Evolutionary conservation across 2,113 vertebrate genomes (phyloP).

Genomic region (Nibea albiflora): DNA sequence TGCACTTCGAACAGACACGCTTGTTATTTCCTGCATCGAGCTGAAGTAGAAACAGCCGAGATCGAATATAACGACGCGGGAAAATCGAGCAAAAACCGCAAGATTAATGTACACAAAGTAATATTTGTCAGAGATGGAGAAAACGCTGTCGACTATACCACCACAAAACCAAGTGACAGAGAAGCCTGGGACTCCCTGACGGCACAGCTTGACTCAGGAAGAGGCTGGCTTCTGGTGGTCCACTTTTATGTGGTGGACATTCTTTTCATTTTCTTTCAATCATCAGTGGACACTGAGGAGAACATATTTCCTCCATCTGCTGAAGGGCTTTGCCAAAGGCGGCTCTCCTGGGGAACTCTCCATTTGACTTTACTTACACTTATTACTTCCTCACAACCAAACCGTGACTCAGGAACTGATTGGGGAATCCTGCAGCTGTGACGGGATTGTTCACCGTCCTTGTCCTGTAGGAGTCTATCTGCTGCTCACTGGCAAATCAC

Average conservation of each 20-base stretch:
- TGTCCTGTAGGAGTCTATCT: neutral
- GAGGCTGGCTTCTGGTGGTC: neutral
- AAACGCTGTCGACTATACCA: neutral
- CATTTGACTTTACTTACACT: neutral
- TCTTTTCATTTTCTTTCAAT: neutral
- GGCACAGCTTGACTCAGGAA: slow-evolving; percentile 7
- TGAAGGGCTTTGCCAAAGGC: neutral
- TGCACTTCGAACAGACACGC: neutral
- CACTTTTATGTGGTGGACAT: slow-evolving; percentile 26
- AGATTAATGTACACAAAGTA: neutral
- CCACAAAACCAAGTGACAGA: neutral
- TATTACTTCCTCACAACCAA: neutral
- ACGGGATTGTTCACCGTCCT: neutral
- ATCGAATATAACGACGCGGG: neutral
- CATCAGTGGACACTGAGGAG: slow-evolving; percentile 5
- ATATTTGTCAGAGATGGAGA: neutral
- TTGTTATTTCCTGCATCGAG: neutral
- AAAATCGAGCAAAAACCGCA: neutral
- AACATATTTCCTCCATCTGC: slow-evolving; percentile 17
- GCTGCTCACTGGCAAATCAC: neutral
- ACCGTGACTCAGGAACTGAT: slow-evolving; percentile 7
- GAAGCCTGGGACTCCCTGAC: neutral
- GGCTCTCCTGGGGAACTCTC: slow-evolving; percentile 1
- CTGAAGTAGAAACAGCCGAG: neutral
- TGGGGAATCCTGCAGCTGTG: neutral